Conservation (phyloP, 2,113 vertebrate genomes). For the Ciconia stormi region DNA sequence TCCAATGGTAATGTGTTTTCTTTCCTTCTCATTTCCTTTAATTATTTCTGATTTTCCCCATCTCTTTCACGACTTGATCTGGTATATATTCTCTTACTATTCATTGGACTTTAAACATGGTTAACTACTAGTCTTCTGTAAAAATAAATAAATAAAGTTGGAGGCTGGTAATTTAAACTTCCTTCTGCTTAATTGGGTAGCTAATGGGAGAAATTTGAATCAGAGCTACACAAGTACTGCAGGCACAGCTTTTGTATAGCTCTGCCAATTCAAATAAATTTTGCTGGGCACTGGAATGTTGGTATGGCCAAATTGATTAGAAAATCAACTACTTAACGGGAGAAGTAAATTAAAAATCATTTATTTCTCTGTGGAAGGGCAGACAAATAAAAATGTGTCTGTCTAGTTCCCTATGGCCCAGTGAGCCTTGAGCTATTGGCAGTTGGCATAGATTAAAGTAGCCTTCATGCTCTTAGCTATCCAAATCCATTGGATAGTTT, state of each 20-base stretch:
- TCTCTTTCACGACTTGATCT: neutral
- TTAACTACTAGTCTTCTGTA: neutral
- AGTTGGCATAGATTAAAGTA: neutral
- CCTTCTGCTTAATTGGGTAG: neutral
- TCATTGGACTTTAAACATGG: neutral
- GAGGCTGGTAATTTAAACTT: constrained; percentile 24
- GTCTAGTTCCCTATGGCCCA: neutral
- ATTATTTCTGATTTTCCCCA: neutral
- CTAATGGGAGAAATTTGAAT: constrained; percentile 8
- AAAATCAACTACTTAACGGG: constrained; percentile 1
- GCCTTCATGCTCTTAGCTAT: neutral
- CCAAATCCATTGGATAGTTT: neutral
- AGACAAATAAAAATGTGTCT: constrained; percentile 1
- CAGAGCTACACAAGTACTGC: neutral
- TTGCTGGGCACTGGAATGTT: neutral
- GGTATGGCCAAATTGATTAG: constrained; percentile 29
- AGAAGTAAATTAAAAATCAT: constrained; percentile 28
- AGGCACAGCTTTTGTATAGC: neutral
- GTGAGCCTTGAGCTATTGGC: neutral
- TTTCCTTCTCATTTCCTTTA: neutral
- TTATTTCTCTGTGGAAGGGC: neutral
- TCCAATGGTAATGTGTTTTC: neutral
- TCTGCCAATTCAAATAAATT: constrained; percentile 12
- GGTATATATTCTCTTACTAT: neutral
- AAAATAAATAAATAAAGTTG: constrained; percentile 35